Evolutionary conservation across 1,140 invertebrate species (phyloP).

Genomic region (Microplitis demolitor): DNA sequence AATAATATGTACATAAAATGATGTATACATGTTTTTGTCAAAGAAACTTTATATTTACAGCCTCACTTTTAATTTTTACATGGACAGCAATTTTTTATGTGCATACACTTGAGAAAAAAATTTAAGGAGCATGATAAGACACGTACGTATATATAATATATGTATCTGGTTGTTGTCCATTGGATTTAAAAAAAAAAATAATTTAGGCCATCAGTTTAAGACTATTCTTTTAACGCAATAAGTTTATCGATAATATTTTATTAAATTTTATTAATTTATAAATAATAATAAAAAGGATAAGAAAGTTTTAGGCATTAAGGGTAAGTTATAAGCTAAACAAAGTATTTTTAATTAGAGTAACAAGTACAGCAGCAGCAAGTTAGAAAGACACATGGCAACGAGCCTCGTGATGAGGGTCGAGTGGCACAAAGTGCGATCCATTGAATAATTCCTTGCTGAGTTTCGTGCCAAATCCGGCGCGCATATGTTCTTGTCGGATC

Average conservation of each 20-base stretch:
- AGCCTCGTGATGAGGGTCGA: slow-evolving; percentile 26
- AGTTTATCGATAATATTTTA: neutral
- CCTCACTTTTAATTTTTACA: neutral
- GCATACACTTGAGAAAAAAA: neutral
- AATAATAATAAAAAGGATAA: neutral
- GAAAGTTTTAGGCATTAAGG: neutral
- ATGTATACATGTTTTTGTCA: no score
- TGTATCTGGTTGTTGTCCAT: no score
- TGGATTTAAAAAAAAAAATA: no score
- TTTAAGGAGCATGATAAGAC: slow-evolving; percentile 62
- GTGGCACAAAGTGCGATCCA: slow-evolving; percentile 27
- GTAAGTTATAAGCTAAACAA: neutral
- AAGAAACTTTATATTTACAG: neutral
- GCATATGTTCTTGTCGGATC: slow-evolving; percentile 31
- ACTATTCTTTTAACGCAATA: no score
- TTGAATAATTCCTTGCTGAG: slow-evolving; percentile 28
- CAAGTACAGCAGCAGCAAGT: neutral
- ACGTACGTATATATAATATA: slow-evolving; percentile 64
- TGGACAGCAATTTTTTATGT: neutral
- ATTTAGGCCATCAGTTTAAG: no score
- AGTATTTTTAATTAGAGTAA: neutral
- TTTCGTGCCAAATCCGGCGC: slow-evolving; percentile 28
- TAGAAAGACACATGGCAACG: slow-evolving; percentile 16
- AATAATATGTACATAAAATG: neutral
- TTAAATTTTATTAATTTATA: neutral